These are phyloP conservation scores for Caenorhabditis brenneri DNA, from an alignment of 1,140 invertebrate genomes.

Conservation along the genomic window DNA sequence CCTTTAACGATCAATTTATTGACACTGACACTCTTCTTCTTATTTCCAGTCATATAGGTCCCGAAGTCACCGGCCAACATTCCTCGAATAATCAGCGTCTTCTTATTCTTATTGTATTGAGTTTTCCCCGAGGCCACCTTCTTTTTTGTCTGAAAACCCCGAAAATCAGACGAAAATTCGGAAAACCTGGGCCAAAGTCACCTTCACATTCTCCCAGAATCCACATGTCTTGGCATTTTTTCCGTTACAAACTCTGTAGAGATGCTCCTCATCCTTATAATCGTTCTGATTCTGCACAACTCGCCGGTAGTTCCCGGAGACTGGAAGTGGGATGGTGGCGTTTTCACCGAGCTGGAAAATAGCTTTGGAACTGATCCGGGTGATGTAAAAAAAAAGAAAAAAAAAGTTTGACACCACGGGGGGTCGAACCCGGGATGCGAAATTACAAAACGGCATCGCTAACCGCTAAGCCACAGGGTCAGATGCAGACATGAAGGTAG, in stretches of 20 bases:
- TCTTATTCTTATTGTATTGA: background rate
- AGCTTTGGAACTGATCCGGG: no score
- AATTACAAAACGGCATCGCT: no score
- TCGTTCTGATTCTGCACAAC: background rate
- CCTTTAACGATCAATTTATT: background rate
- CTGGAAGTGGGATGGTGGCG: background rate
- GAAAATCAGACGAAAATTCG: background rate
- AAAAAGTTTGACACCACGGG: no score
- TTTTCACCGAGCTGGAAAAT: no score
- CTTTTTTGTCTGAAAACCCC: background rate
- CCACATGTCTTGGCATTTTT: background rate
- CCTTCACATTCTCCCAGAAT: background rate
- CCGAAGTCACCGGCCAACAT: background rate
- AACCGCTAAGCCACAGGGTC: no score
- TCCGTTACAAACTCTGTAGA: slow-evolving; percentile 6
- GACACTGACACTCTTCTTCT: background rate
- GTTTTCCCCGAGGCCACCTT: background rate
- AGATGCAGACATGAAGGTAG: no score
- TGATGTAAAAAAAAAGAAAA: no score
- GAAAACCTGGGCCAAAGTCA: no score
- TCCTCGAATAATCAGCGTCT: background rate
- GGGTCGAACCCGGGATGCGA: no score
- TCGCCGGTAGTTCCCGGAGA: background rate
- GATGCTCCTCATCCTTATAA: background rate
- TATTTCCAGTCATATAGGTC: background rate